Conservation (phyloP, 92 coral and sea anemone genomes). For the Epizoanthus scotinus region DNA sequence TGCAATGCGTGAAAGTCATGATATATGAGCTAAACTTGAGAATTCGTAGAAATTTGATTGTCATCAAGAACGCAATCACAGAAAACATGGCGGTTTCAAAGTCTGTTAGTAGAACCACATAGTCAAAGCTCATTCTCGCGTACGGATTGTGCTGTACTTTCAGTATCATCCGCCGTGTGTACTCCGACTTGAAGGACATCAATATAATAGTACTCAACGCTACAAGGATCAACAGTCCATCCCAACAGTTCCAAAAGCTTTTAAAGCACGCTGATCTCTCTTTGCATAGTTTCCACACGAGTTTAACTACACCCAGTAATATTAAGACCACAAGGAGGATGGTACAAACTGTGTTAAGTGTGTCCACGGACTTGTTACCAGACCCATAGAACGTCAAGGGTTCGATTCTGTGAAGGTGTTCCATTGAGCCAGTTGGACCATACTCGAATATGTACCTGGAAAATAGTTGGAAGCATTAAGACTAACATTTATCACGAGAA, state of each 20-base stretch:
- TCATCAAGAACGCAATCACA: conserved; percentile 27
- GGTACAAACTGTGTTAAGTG: conserved; percentile 15
- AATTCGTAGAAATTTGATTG: conserved; percentile 15
- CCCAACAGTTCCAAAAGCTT: conserved; percentile 38
- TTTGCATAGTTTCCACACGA: conserved; percentile 10
- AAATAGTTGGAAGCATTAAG: too few relatives aligned
- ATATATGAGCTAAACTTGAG: conserved; percentile 24
- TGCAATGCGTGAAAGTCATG: conserved; percentile 28
- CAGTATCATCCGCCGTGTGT: conserved; percentile 12
- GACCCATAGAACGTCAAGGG: conserved; percentile 32
- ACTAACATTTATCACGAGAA: too few relatives aligned
- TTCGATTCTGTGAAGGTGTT: conserved; percentile 25
- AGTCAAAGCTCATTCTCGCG: conserved; percentile 34
- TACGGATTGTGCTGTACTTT: conserved; percentile 31
- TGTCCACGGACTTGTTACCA: conserved; percentile 26
- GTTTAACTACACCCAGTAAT: background rate
- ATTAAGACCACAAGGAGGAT: background rate
- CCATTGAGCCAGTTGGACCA: conserved; percentile 22
- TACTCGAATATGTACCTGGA: conserved; percentile 31
- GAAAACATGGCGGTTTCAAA: conserved; percentile 23
- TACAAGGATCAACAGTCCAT: conserved; percentile 3
- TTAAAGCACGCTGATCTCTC: conserved; percentile 1
- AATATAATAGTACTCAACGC: background rate
- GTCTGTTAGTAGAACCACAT: conserved; percentile 22
- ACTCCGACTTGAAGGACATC: conserved; percentile 23